phyloP scores from a whole-genome alignment of 2,113 vertebrate genomes.

The Tychaedon coryphoeus region DNA sequence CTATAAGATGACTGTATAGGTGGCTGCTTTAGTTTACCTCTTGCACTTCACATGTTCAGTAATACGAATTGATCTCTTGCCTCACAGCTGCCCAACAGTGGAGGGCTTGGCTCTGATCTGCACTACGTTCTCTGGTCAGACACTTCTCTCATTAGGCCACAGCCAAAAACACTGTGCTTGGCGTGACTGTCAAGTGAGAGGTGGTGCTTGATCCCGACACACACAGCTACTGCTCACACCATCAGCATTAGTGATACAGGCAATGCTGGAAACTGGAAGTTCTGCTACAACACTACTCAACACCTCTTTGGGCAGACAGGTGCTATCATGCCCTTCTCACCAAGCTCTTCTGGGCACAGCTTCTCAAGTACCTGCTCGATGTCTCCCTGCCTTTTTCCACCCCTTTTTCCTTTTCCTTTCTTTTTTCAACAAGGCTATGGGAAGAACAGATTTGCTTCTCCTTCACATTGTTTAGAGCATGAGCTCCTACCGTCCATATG shows the following conservation, averaged over 20 bases:
- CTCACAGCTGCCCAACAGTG: accelerated
- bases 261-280: background rate
- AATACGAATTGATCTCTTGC: background rate
- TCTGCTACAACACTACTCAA: background rate
- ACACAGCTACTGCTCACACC: background rate
- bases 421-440: background rate
- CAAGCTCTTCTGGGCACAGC: background rate
- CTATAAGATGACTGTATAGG: background rate
- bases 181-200: background rate
- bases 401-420: accelerated
- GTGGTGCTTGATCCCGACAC: background rate
- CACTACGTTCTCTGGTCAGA: background rate
- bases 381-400: background rate
- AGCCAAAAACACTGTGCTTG: background rate
- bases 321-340: background rate
- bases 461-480: background rate
- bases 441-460: background rate
- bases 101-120: background rate
- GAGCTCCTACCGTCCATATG: background rate
- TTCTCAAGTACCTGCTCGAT: background rate
- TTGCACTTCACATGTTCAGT: background rate
- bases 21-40: background rate
- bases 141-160: background rate
- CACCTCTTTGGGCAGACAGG: background rate
- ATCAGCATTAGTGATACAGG: background rate